Percentiles rank a stretch among this genome's conserved stretches.
These are phyloP conservation scores for Drosophila aldrichi DNA, from an alignment of 2,888 invertebrate genomes.

Conservation along the genomic window DNA sequence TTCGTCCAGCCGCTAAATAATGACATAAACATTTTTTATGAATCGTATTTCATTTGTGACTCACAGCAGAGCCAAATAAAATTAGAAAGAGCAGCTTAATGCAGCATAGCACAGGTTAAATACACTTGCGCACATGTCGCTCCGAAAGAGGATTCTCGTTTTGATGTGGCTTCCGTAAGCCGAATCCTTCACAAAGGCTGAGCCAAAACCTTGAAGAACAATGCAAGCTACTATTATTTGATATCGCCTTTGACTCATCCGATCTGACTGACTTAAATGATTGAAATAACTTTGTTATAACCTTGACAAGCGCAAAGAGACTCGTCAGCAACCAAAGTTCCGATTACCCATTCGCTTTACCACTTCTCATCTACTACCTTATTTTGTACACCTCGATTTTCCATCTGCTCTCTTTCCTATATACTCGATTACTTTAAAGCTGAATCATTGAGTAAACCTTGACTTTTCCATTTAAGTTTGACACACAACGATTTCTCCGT, in stretches of 20 bases:
- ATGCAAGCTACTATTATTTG: not conserved
- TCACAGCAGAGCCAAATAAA: constrained; percentile 12
- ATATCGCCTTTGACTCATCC: not conserved
- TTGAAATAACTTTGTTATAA: too few relatives aligned
- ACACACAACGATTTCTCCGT: not conserved
- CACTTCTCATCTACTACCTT: not conserved
- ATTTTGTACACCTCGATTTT: not conserved
- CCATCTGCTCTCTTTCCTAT: too few relatives aligned
- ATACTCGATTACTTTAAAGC: too few relatives aligned
- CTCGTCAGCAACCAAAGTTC: too few relatives aligned
- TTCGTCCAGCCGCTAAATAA: constrained; percentile 75
- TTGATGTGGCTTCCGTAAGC: not conserved
- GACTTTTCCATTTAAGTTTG: not conserved
- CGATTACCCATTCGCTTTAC: too few relatives aligned
- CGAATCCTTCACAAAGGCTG: not conserved
- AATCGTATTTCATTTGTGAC: constrained; percentile 48
- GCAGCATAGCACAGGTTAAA: constrained; percentile 1
- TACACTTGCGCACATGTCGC: not conserved
- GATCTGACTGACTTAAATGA: too few relatives aligned
- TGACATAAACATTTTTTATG: constrained; percentile 74
- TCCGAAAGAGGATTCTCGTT: not conserved
- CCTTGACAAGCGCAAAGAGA: too few relatives aligned
- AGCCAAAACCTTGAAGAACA: not conserved
- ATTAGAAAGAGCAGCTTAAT: constrained; percentile 1
- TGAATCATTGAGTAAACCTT: not conserved